Percentiles rank a stretch among this genome's conserved stretches.
Conservation (phyloP, 2,888 invertebrate species). For the Andrena chrysosceles region DNA sequence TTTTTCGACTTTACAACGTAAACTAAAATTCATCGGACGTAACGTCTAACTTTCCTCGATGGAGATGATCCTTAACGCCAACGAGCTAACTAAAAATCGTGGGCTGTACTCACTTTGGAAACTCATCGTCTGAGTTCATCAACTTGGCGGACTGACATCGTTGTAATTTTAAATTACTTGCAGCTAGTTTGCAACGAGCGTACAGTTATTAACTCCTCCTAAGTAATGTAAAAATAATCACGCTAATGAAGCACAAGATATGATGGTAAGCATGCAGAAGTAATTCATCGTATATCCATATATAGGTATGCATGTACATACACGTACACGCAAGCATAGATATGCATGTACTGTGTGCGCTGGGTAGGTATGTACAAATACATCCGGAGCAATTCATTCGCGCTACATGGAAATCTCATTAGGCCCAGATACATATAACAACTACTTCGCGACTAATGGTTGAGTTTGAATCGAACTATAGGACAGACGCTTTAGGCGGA, state of each 20-base stretch:
- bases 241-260: conserved; percentile 25
- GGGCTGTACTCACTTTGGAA: conserved; percentile 36
- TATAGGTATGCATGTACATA: background rate
- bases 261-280: conserved; percentile 44
- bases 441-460: conserved; percentile 67
- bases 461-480: conserved; percentile 71
- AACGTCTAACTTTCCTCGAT: conserved; percentile 52
- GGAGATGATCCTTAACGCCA: conserved; percentile 38
- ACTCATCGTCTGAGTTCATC: conserved; percentile 52
- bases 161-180: conserved; percentile 59
- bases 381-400: conserved; percentile 72
- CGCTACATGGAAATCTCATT: conserved; percentile 78
- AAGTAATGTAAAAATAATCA: conserved; percentile 49
- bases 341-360: background rate
- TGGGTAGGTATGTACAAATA: conserved; percentile 44
- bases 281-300: conserved; percentile 39
- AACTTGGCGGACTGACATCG: conserved; percentile 47
- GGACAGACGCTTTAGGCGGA: conserved; percentile 70
- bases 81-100: conserved; percentile 49
- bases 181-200: conserved; percentile 22
- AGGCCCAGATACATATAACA: conserved; percentile 72
- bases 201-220: conserved; percentile 42
- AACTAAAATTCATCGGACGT: conserved; percentile 43
- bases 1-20: conserved; percentile 30
- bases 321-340: background rate